Evolutionary conservation across 1,140 invertebrate species (phyloP).

Genomic region (Nylanderia fulva): DNA sequence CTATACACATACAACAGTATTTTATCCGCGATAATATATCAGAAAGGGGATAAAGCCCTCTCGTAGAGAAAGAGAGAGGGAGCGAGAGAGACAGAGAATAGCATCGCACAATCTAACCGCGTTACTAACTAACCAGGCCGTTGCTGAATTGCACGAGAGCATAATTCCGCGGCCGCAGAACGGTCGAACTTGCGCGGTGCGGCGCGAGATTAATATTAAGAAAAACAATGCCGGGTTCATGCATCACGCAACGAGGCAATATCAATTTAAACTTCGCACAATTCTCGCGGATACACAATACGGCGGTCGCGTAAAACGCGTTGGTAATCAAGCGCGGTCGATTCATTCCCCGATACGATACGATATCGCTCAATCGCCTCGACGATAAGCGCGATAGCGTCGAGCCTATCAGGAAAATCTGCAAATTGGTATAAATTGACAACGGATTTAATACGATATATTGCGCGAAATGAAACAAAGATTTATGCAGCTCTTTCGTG

Average conservation of each 20-base stretch:
- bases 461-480: background rate
- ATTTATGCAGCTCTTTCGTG: background rate
- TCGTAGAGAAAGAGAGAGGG: background rate
- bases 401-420: background rate
- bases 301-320: conserved; percentile 30
- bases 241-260: conserved; percentile 30
- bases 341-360: background rate
- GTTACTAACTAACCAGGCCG: conserved; percentile 16
- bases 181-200: conserved; percentile 36
- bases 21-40: background rate
- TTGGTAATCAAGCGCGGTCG: conserved; percentile 12
- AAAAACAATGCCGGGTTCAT: conserved; percentile 55
- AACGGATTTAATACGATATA: conserved; percentile 12
- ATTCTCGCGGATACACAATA: background rate
- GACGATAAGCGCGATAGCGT: background rate
- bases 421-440: conserved; percentile 39
- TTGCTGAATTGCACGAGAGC: conserved; percentile 11
- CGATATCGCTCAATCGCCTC: conserved; percentile 1
- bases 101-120: background rate
- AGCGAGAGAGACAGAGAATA: background rate
- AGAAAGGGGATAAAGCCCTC: background rate
- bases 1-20: background rate
- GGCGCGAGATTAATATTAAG: conserved; percentile 60
- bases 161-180: conserved; percentile 36
- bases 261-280: conserved; percentile 61